Percentiles rank a stretch among this genome's conserved stretches.
Evolutionary conservation across 2,113 vertebrate species (phyloP).

Genomic region (Cyanistes caeruleus): DNA sequence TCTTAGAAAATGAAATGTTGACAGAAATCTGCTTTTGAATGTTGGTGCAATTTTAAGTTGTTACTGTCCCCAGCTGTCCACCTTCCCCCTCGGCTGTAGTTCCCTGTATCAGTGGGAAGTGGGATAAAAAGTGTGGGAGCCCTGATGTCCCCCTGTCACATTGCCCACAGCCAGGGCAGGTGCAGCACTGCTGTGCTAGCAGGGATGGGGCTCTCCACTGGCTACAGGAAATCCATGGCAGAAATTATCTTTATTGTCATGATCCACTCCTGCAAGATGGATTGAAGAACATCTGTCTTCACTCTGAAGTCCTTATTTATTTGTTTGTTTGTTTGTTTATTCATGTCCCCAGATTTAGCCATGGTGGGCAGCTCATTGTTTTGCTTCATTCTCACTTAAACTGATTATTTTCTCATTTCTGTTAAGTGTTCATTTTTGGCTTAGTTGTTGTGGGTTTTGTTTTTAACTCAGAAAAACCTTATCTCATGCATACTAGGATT

Average conservation of each 20-base stretch:
- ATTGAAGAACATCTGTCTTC: neutral
- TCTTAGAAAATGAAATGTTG: neutral
- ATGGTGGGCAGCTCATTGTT: neutral
- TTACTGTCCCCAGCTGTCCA: neutral
- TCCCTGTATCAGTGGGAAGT: neutral
- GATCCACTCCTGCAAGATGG: neutral
- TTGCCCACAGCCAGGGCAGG: neutral
- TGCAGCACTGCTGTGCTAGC: neutral
- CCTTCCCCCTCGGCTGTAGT: neutral
- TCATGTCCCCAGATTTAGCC: neutral
- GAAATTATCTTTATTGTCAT: neutral
- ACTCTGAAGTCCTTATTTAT: neutral
- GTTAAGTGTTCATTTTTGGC: neutral
- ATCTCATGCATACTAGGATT: neutral
- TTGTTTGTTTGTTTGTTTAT: neutral
- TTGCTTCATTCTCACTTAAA: neutral
- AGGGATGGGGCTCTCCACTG: neutral
- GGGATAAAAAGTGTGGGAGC: neutral
- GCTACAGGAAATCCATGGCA: neutral
- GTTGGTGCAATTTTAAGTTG: neutral
- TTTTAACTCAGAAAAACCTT: neutral
- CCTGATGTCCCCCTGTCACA: neutral
- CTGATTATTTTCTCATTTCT: neutral
- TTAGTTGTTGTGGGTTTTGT: neutral
- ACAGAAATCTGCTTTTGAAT: neutral